Evolutionary conservation across 2,797 vertebrate genomes (phyloP).

Genomic region (Acestrorhynchus altus): DNA sequence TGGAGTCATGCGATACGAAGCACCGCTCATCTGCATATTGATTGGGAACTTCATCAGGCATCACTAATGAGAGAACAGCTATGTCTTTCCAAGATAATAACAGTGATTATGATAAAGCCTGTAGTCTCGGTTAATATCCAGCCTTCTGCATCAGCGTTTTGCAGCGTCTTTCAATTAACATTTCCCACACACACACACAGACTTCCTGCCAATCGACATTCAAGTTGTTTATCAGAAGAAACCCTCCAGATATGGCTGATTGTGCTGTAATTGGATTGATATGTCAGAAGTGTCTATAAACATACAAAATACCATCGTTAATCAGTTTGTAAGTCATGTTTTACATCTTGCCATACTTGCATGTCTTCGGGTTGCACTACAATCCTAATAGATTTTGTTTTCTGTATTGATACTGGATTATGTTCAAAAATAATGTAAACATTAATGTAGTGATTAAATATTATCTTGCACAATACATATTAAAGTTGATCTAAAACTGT

Average conservation of each 20-base stretch:
- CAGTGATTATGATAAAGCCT: conserved; percentile 73
- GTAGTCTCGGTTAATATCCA: conserved; percentile 63
- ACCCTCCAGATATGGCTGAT: conserved; percentile 47
- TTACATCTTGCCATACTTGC: background rate
- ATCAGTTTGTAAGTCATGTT: conserved; percentile 48
- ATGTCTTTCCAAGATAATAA: conserved; percentile 64
- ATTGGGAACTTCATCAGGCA: conserved; percentile 79
- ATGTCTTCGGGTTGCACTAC: background rate
- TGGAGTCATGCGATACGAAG: conserved; percentile 72
- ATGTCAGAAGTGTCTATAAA: conserved; percentile 50
- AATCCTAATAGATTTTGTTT: background rate
- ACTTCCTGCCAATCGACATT: conserved; percentile 46
- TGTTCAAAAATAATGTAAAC: too few species aligned
- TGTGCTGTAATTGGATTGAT: conserved; percentile 47
- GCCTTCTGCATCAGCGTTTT: conserved; percentile 65
- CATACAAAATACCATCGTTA: conserved; percentile 37
- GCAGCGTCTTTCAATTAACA: conserved; percentile 64
- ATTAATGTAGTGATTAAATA: too few species aligned
- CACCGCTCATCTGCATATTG: conserved; percentile 79
- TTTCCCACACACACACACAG: conserved; percentile 44
- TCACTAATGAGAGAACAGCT: conserved; percentile 72
- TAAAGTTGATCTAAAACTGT: too few species aligned
- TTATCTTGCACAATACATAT: too few species aligned
- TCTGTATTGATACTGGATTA: too few species aligned
- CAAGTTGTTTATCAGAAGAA: conserved; percentile 61